Evolutionary conservation across 2,797 vertebrate genomes (phyloP).

Genomic region (Odontamblyopus lacepedii): DNA sequence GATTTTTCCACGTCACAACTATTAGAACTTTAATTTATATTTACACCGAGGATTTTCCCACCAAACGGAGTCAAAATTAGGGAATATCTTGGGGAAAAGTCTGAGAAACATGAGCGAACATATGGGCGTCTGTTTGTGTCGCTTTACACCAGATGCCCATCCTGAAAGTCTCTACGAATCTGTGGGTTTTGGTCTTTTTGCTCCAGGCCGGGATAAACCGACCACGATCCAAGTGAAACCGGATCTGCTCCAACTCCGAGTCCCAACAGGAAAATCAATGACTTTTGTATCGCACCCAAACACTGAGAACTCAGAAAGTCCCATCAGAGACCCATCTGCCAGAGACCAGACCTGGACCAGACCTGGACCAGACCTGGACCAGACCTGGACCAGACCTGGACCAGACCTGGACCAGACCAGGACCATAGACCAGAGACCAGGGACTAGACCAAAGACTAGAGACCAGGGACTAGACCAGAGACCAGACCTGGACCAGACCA

Average conservation of each 20-base stretch:
- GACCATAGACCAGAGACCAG: no score
- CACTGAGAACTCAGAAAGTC: constrained; percentile 30
- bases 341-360: constrained; percentile 12
- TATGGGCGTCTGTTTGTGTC: neutral
- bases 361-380: no score
- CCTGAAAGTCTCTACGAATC: neutral
- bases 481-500: neutral
- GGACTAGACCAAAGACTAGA: no score
- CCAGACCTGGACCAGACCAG: constrained; percentile 33
- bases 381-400: no score
- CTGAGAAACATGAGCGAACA: neutral
- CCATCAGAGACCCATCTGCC: constrained; percentile 72
- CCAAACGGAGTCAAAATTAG: no score
- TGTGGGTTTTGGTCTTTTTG: neutral
- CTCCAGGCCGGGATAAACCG: constrained; percentile 50
- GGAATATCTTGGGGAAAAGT: neutral
- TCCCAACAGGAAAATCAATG: constrained; percentile 77
- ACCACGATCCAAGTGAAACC: constrained; percentile 76
- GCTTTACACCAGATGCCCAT: neutral
- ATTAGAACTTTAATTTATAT: no score
- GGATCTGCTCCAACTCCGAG: constrained; percentile 66
- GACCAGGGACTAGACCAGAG: constrained; percentile 46
- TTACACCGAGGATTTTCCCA: no score
- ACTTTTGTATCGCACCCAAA: constrained; percentile 69
- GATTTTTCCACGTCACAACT: no score